Evolutionary conservation across 1,140 invertebrate species (phyloP), one percentile per base, ranked within the genome.

Genomic region (Conopomorpha cramerella): DNA sequence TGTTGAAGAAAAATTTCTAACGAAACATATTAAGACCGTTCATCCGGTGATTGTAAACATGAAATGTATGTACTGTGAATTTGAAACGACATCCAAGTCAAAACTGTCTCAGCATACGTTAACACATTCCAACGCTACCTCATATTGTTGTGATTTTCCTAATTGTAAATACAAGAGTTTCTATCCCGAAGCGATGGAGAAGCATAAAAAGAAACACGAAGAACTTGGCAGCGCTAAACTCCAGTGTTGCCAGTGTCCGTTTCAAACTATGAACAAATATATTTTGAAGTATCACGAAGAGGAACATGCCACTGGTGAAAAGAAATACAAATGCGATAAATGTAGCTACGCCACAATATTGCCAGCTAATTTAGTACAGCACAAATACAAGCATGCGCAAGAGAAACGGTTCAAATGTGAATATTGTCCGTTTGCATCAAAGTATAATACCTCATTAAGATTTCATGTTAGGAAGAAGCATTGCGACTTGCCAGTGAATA

Each of bases 401-500:
- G 67, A 64, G 15, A 74, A 74, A 36, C 46, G 64, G 37, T 74
- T 74, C 13, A 72, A 67, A 42, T 74, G 70, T 45, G 70, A 74
- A 38, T 55, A 68, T 1, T 74, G 70, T 32, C 64, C 67, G n/a
- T 74, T 74, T 36, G 70, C 65, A 14, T 65, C 67, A 0, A 74
- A 74, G 34, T 74, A 74, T 43, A 74, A 74, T 34, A 74, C 70
- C 3, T 74, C 70, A 3, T 49, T 74, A 36, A 49, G 70, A 31
- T 74, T 74, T 36, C 70, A 74, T 37, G 70, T 74, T 43, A 67
- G 60, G 27, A 74, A 70, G 39, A 74, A 74, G 50, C 70, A 74
- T 45, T 74, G 70, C 63, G 70, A 74, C 70, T 60, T 74, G 45
- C 64, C 66, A 16, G 50, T 53, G 35, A 56, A 56, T 45, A 59